phyloP scores from a whole-genome alignment of 2,888 invertebrate genomes.

The Sylvicola cinctus region DNA sequence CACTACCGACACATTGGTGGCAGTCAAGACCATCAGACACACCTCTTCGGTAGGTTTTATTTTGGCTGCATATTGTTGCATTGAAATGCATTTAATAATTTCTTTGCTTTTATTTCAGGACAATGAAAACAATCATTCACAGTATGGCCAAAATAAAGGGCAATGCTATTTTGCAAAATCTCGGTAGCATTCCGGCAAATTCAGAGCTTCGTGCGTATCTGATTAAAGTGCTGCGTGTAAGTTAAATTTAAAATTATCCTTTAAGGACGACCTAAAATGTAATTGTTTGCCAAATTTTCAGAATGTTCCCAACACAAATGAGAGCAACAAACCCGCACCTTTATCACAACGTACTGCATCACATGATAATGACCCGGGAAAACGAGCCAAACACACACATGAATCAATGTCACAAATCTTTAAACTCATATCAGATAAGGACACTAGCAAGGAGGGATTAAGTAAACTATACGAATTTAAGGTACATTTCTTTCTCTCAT shows the following conservation, averaged over 20 bases:
- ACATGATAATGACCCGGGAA: slow-evolving; percentile 19
- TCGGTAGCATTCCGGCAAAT: slow-evolving; percentile 53
- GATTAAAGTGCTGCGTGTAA: slow-evolving; percentile 49
- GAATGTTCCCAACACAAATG: too few species aligned
- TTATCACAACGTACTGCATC: slow-evolving; percentile 8
- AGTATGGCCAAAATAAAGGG: slow-evolving; percentile 80
- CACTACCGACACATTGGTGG: slow-evolving; percentile 76
- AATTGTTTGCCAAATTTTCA: too few species aligned
- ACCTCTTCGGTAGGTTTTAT: slow-evolving; percentile 39
- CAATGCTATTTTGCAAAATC: slow-evolving; percentile 54
- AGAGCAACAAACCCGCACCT: too few species aligned
- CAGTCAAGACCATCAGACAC: slow-evolving; percentile 64
- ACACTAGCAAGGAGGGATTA: slow-evolving; percentile 65
- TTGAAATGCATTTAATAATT: background rate
- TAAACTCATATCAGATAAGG: slow-evolving; percentile 75
- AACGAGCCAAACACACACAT: slow-evolving; percentile 59
- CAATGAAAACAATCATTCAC: slow-evolving; percentile 85
- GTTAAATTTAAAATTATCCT: background rate
- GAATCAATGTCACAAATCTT: slow-evolving; percentile 76
- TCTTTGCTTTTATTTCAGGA: slow-evolving; percentile 31
- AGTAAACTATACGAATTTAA: slow-evolving; percentile 24
- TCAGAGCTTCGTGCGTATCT: slow-evolving; percentile 76
- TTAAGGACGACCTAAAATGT: background rate
- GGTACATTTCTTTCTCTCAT: slow-evolving; percentile 11
- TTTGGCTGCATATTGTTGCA: background rate